Percentiles rank a stretch among this genome's conserved stretches.
These are phyloP conservation scores for Epinephelus coioides DNA, from an alignment of 2,797 vertebrate genomes.

Conservation along the genomic window DNA sequence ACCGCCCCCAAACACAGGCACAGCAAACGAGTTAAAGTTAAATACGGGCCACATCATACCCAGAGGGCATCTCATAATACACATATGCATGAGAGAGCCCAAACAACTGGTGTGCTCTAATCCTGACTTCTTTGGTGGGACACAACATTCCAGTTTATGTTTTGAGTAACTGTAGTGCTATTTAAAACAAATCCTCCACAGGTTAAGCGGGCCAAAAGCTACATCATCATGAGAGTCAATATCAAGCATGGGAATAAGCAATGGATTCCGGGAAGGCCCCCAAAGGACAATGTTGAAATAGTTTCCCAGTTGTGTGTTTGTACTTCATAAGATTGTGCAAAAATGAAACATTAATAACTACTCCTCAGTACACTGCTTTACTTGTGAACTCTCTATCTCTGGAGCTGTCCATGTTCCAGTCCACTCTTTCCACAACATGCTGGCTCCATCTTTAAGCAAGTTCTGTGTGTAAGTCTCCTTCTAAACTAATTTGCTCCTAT, in stretches of 20 bases:
- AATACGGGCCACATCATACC: constrained; percentile 50
- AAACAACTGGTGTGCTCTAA: constrained; percentile 32
- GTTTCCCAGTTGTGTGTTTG: constrained; percentile 21
- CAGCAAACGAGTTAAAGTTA: constrained; percentile 13
- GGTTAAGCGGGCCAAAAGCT: constrained; percentile 31
- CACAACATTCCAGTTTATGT: constrained; percentile 11
- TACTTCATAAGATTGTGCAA: background rate
- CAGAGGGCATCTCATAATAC: constrained; percentile 39
- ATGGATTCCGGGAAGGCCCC: constrained; percentile 44
- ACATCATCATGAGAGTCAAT: constrained; percentile 31
- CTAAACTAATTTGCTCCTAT: constrained; percentile 22
- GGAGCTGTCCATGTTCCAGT: constrained; percentile 28
- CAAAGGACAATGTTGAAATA: constrained; percentile 23
- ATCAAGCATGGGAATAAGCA: constrained; percentile 48
- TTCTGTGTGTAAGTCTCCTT: background rate
- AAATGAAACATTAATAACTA: constrained; percentile 38
- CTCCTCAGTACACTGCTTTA: constrained; percentile 18
- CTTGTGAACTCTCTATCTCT: constrained; percentile 29
- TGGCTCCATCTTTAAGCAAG: constrained; percentile 16
- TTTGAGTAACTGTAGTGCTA: background rate
- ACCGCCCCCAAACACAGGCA: background rate
- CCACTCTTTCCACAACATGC: background rate
- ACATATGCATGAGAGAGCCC: constrained; percentile 48
- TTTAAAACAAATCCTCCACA: constrained; percentile 36
- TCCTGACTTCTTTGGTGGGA: constrained; percentile 14